These are phyloP conservation scores for Drosophila santomea DNA, from an alignment of 1,140 invertebrate genomes.

Conservation along the genomic window DNA sequence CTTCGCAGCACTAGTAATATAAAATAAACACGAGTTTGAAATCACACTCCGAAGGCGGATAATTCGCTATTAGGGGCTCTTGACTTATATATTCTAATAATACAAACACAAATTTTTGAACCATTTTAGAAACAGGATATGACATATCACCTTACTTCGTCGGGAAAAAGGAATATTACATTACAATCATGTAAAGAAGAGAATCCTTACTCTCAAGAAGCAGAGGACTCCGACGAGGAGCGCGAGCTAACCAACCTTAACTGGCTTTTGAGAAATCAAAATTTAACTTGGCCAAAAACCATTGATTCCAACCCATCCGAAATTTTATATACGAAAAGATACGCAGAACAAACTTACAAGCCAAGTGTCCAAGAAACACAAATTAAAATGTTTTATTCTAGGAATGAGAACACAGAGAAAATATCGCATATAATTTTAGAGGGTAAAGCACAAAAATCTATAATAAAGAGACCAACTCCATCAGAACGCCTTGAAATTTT, in stretches of 20 bases:
- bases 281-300: constrained; percentile 62
- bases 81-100: too few species aligned
- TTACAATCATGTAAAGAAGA: too few species aligned
- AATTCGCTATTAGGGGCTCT: too few species aligned
- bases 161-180: neutral
- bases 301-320: constrained; percentile 41
- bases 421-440: constrained; percentile 14
- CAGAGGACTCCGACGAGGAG: constrained; percentile 60
- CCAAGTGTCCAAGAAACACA: neutral
- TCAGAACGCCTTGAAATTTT: constrained; percentile 74
- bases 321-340: neutral
- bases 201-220: neutral
- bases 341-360: neutral
- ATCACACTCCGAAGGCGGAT: too few species aligned
- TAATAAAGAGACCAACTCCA: constrained; percentile 55
- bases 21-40: too few species aligned
- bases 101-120: neutral
- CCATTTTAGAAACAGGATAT: neutral
- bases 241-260: constrained; percentile 76
- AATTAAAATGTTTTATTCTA: neutral
- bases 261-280: constrained; percentile 77
- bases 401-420: neutral
- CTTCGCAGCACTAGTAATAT: too few species aligned
- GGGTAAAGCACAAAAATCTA: constrained; percentile 1
- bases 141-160: neutral